phyloP scores from a whole-genome alignment of 2,797 vertebrate species.

The Atherinosoma microstoma region DNA sequence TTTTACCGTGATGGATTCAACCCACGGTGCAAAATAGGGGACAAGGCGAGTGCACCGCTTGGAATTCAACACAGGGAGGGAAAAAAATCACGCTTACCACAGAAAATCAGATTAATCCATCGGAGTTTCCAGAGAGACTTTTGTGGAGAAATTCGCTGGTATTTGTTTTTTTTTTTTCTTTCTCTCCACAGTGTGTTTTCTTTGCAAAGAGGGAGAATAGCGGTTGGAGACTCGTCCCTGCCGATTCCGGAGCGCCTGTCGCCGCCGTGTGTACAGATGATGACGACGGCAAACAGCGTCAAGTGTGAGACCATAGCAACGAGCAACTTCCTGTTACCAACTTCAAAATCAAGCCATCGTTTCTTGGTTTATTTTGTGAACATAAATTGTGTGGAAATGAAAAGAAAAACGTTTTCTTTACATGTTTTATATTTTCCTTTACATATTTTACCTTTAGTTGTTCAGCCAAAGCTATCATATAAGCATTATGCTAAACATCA shows the following conservation, averaged over 20 bases:
- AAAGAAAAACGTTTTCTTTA: not conserved
- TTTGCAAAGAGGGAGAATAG: constrained; percentile 64
- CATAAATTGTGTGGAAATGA: not conserved
- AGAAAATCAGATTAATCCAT: constrained; percentile 80
- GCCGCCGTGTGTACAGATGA: constrained; percentile 82
- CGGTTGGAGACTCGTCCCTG: constrained; percentile 73
- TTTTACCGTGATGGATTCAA: constrained; percentile 60
- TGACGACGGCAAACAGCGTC: constrained; percentile 64
- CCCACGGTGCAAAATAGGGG: constrained; percentile 58
- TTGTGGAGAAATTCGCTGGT: constrained; percentile 19
- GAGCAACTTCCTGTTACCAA: constrained; percentile 2
- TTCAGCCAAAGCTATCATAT: not conserved
- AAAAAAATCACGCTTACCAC: constrained; percentile 72
- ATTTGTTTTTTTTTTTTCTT: constrained; percentile 11
- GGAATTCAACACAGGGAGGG: constrained; percentile 54
- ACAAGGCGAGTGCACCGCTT: constrained; percentile 78
- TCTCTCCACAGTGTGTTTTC: constrained; percentile 45
- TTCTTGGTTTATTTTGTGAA: too few species aligned
- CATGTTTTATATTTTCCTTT: not conserved
- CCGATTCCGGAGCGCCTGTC: constrained; percentile 77
- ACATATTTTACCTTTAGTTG: not conserved
- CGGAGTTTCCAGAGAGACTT: constrained; percentile 62
- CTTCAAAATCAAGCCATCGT: constrained; percentile 49
- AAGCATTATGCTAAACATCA: not conserved
- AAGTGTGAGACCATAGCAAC: not conserved